Conservation (phyloP, 1,140 invertebrate species). For the Vanessa tameamea region DNA sequence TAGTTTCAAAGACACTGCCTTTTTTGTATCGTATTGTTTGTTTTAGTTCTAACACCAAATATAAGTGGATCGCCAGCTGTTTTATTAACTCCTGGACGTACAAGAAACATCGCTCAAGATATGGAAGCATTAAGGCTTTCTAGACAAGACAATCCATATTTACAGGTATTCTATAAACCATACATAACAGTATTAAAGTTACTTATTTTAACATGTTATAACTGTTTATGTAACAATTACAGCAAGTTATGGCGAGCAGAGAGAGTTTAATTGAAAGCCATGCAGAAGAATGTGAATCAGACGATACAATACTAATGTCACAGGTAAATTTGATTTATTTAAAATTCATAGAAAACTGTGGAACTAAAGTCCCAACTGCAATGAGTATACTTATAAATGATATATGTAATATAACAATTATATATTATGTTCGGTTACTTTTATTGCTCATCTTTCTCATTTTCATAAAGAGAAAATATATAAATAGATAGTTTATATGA, state of each 20-base stretch:
- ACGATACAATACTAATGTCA: slow-evolving; percentile 88
- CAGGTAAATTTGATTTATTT: slow-evolving; percentile 68
- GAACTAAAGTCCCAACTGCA: too few species aligned
- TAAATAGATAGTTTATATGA: too few species aligned
- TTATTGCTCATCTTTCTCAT: too few species aligned
- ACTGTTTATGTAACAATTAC: slow-evolving; percentile 46
- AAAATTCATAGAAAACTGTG: not conserved
- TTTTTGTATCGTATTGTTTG: slow-evolving; percentile 16
- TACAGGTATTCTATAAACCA: slow-evolving; percentile 81
- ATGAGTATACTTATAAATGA: too few species aligned
- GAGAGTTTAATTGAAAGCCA: slow-evolving; percentile 87
- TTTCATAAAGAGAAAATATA: too few species aligned
- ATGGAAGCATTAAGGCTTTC: slow-evolving; percentile 90
- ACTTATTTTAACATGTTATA: slow-evolving; percentile 13
- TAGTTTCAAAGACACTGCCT: not conserved
- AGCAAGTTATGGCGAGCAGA: slow-evolving; percentile 88
- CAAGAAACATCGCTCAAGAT: slow-evolving; percentile 90
- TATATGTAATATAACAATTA: too few species aligned
- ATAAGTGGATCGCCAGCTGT: slow-evolving; percentile 81
- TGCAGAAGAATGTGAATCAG: slow-evolving; percentile 86
- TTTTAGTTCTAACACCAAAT: slow-evolving; percentile 54
- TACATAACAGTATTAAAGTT: slow-evolving; percentile 32
- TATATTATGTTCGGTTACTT: too few species aligned
- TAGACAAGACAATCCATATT: slow-evolving; percentile 90
- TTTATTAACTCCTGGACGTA: slow-evolving; percentile 86